Evolutionary conservation across 2,797 vertebrate genomes (phyloP).

Genomic region (Poecilia picta): DNA sequence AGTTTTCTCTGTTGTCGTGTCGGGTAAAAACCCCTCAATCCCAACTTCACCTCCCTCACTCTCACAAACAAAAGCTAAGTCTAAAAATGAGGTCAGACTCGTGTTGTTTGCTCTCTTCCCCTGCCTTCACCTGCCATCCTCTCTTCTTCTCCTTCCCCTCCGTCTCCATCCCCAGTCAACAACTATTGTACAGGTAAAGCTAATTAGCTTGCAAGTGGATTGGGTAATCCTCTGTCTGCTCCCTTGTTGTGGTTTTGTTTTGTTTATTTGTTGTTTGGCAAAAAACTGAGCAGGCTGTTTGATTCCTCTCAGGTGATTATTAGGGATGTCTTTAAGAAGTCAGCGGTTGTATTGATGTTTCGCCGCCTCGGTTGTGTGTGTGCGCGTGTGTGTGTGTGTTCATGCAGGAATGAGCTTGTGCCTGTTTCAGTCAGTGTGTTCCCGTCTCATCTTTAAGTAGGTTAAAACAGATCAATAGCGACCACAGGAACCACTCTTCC

Average conservation of each 20-base stretch:
- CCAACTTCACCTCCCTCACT: slow-evolving; percentile 53
- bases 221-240: slow-evolving; percentile 64
- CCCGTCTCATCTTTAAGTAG: slow-evolving; percentile 77
- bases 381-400: slow-evolving; percentile 15
- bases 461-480: slow-evolving; percentile 80
- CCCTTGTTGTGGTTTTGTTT: slow-evolving; percentile 63
- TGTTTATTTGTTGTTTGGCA: slow-evolving; percentile 70
- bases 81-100: slow-evolving; percentile 69
- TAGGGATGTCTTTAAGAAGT: slow-evolving; percentile 67
- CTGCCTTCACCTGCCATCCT: slow-evolving; percentile 43
- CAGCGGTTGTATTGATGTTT: slow-evolving; percentile 69
- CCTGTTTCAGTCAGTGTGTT: slow-evolving; percentile 66
- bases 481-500: slow-evolving; percentile 65
- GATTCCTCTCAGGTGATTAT: slow-evolving; percentile 78
- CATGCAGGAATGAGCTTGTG: slow-evolving; percentile 30
- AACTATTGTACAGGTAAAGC: slow-evolving; percentile 58
- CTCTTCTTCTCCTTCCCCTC: slow-evolving; percentile 9
- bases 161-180: slow-evolving; percentile 54
- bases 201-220: slow-evolving; percentile 69
- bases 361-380: slow-evolving; percentile 27
- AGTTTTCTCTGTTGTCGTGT: slow-evolving; percentile 58
- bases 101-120: slow-evolving; percentile 34
- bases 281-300: slow-evolving; percentile 64
- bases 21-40: slow-evolving; percentile 63
- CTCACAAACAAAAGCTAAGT: slow-evolving; percentile 48